Conservation (phyloP, 2,113 vertebrate genomes). For the Cromileptes altivelis region DNA sequence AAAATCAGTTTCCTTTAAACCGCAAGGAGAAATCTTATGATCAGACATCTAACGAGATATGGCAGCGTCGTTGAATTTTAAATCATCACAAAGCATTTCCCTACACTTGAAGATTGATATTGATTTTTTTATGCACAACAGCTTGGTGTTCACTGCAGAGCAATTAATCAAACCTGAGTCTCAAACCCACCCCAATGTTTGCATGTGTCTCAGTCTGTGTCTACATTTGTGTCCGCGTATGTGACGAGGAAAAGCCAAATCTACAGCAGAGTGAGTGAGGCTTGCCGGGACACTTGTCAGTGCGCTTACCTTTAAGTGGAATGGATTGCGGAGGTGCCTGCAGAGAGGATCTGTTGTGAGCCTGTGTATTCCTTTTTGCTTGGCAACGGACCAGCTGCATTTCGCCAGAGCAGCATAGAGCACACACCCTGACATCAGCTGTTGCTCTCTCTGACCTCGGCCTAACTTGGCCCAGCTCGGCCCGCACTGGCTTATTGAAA, state of each 20-base stretch:
- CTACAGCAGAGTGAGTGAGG: conserved; percentile 19
- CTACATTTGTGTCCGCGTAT: neutral
- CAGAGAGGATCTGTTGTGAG: conserved; percentile 75
- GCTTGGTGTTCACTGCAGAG: conserved; percentile 48
- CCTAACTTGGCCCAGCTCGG: conserved; percentile 32
- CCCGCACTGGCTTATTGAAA: conserved; percentile 29
- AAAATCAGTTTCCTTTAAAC: conserved; percentile 4
- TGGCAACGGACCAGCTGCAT: conserved; percentile 80
- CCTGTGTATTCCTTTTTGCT: conserved; percentile 74
- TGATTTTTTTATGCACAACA: conserved; percentile 57
- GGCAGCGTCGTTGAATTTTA: conserved; percentile 40
- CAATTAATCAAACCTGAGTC: conserved; percentile 48
- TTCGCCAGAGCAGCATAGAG: conserved; percentile 68
- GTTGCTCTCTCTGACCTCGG: conserved; percentile 74
- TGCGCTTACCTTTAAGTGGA: conserved; percentile 57
- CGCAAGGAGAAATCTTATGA: conserved; percentile 30
- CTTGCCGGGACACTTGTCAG: conserved; percentile 43
- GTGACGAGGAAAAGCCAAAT: conserved; percentile 11
- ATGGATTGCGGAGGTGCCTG: conserved; percentile 66
- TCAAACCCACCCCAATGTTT: conserved; percentile 27
- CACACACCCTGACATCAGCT: conserved; percentile 82
- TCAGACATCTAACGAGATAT: conserved; percentile 23
- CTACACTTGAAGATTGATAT: conserved; percentile 62
- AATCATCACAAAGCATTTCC: conserved; percentile 54
- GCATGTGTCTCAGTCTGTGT: neutral